Evolutionary conservation across 2,113 vertebrate species (phyloP).

Genomic region (Charadrius vociferus): DNA sequence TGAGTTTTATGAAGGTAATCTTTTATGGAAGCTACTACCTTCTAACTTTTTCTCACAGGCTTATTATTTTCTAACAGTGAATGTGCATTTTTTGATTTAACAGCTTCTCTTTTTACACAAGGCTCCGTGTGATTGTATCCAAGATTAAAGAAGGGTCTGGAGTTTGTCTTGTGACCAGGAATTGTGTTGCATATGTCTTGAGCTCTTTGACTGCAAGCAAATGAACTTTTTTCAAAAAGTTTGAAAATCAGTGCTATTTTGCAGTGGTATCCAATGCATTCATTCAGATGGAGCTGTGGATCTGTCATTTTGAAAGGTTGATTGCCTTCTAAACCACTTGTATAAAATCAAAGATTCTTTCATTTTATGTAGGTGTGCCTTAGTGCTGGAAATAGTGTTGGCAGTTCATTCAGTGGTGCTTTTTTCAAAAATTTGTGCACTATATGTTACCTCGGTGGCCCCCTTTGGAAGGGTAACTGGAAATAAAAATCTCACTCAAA

Average conservation of each 20-base stretch:
- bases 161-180: neutral
- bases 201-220: neutral
- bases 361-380: neutral
- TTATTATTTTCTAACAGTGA: neutral
- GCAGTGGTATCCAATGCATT: neutral
- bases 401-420: neutral
- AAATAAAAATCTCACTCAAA: neutral
- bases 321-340: neutral
- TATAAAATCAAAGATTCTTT: neutral
- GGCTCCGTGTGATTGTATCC: neutral
- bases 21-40: neutral
- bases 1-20: neutral
- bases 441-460: neutral
- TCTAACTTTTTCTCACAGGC: neutral
- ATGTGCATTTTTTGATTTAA: neutral
- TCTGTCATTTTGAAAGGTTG: neutral
- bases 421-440: neutral
- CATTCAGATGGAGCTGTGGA: neutral
- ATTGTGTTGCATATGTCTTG: neutral
- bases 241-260: neutral
- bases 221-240: neutral
- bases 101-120: rapidly evolving
- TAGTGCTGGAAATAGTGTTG: neutral
- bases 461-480: neutral
- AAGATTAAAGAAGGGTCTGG: neutral